Conservation (phyloP, 2,113 vertebrate species). For the Dipodomys spectabilis region DNA sequence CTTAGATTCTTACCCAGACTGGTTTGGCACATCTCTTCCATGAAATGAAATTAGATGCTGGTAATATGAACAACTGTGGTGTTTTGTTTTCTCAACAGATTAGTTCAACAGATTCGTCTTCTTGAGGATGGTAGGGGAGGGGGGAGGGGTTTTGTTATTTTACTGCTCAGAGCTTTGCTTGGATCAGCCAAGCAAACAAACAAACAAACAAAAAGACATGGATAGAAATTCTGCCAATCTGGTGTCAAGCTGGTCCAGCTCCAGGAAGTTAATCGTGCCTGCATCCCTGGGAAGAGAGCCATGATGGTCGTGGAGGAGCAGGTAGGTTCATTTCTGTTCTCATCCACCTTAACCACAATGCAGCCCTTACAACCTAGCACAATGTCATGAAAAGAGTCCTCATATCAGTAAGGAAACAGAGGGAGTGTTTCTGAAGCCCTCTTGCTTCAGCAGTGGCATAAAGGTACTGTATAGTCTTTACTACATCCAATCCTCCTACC, state of each 20-base stretch:
- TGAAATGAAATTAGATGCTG: constrained; percentile 85
- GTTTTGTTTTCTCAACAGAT: constrained; percentile 82
- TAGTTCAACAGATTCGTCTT: constrained; percentile 83
- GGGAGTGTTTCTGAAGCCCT: not conserved
- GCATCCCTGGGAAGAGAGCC: constrained; percentile 78
- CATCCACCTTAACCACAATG: constrained; percentile 53
- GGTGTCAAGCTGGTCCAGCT: constrained; percentile 75
- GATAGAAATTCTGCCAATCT: constrained; percentile 78
- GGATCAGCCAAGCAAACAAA: constrained; percentile 71
- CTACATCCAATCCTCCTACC: constrained; percentile 72
- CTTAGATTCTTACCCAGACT: constrained; percentile 85
- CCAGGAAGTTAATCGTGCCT: constrained; percentile 82
- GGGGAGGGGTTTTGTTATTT: constrained; percentile 13
- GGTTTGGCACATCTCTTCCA: constrained; percentile 83
- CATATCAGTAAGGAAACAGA: not conserved
- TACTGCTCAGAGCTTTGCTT: constrained; percentile 73
- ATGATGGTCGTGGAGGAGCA: constrained; percentile 75
- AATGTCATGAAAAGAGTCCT: not conserved
- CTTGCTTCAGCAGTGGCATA: constrained; percentile 27
- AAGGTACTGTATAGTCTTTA: constrained; percentile 64
- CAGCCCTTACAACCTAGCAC: constrained; percentile 72
- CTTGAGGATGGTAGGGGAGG: not conserved
- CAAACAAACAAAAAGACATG: not conserved
- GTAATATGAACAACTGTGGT: constrained; percentile 85
- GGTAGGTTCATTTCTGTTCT: constrained; percentile 81